Conservation (phyloP, 2,797 vertebrate genomes). For the Acanthurus tractus region DNA sequence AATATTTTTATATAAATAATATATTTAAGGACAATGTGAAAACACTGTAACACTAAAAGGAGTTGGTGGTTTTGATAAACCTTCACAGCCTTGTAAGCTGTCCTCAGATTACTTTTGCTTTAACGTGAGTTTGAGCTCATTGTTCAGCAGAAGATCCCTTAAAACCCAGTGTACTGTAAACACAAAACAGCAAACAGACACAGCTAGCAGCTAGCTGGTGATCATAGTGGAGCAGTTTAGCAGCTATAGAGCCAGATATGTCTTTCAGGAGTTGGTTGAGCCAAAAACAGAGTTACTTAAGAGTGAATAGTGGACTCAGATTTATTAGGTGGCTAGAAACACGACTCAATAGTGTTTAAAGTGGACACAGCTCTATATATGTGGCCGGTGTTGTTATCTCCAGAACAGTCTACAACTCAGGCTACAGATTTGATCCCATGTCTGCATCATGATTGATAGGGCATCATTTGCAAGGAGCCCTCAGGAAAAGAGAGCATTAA, state of each 20-base stretch:
- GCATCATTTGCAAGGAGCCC: constrained; percentile 28
- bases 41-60: no score
- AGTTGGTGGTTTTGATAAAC: no score
- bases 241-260: not conserved
- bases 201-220: not conserved
- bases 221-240: not conserved
- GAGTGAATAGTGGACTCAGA: not conserved
- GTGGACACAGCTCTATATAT: not conserved
- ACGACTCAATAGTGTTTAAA: not conserved
- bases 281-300: not conserved
- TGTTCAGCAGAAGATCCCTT: no score
- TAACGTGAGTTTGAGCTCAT: no score
- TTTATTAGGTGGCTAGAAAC: not conserved
- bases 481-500: constrained; percentile 39
- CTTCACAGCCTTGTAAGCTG: no score
- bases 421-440: constrained; percentile 11
- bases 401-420: constrained; percentile 12
- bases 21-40: no score
- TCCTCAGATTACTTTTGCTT: no score
- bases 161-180: not conserved
- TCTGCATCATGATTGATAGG: constrained; percentile 22
- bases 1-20: not conserved
- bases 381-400: not conserved
- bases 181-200: not conserved
- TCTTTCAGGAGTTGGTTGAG: no score